Base-by-base conservation (phyloP, 2,888 invertebrate genomes). In the Dynastes tityus region DNA sequence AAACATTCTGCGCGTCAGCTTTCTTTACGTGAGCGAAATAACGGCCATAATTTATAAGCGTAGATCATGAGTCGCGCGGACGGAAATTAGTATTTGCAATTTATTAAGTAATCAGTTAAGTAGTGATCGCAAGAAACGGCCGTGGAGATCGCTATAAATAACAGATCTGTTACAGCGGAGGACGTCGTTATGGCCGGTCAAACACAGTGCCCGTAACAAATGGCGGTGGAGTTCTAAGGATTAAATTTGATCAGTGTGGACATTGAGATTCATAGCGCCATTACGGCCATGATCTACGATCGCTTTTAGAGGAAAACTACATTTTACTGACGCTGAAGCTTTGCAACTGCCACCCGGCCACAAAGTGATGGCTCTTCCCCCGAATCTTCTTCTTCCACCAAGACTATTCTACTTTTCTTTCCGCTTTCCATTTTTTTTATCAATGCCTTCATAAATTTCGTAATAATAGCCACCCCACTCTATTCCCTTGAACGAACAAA, bases 161-260 rank as follows among this genome's bases (percentile, higher is more conserved):
- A 82, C 82, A 74, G 80, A 81, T 82, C 81, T 80, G 82, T 81
- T 81, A 80, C 82, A 73, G 73, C 73, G 80, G 80, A 83, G 83
- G 82, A 83, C 85, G 86, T 85, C 84, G 84, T 82, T 82, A 84
- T 83, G 83, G 84, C 85, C 85, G 85, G 84, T 86, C 86, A 86
- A 86, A 85, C 85, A 82, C 82, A 82, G 82, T 81, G 81, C 83
- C 80, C 80, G 82, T 84, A 84, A 84, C 83, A 83, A 84, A 83
- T 84, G 83, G 83, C 81, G 82, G 84, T 82, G 81, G 84, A 87
- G 87, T 88, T 87, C 87, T 86, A 87, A 88, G 87, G 88, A 88
- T 89, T 89, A 89, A 89, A 89, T 89, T 89, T 89, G 89, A 89
- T 89, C 89, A 89, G 88, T 87, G 88, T 86, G 88, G 89, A 89